Evolutionary conservation across 2,797 vertebrate genomes (phyloP), one percentile per base, ranked within the genome.

Genomic region (Pagetopsis macropterus): DNA sequence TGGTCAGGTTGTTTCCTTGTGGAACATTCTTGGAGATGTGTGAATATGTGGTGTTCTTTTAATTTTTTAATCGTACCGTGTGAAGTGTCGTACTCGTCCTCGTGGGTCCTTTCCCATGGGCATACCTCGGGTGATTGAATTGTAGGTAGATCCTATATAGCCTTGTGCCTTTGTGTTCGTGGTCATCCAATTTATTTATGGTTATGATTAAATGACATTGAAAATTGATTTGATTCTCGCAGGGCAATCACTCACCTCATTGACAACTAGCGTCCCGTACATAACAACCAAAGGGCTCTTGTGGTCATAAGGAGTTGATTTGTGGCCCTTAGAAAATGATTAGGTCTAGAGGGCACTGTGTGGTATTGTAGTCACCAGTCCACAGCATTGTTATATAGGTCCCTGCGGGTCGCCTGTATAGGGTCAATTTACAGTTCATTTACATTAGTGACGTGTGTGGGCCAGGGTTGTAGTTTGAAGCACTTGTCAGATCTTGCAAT

Each of bases 241-340:
- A 37, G 80, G 75, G 60, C 81, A 57, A 59, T 91, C 63, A 52
- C 57, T 92, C 88, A 87, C 41, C 58, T 78, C 79, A 65, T 50
- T 81, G 90, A 89, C 85, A 70, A 71, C 71, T 5, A 19, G 84
- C 85, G 60, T 87, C 67, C 76, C 82, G 82, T 86, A 78, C 76
- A 87, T 86, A 85, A 88, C 82, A 61, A 63, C 80, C 49, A 21
- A 76, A 81, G 76, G 75, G 65, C 51, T 69, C 71, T 67, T 46
- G 70, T 78, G 83, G 84, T 84, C 75, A 72, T 81, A 83, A 78
- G 82, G 66, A 75, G 65, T 75, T 88, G 90, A 93, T 93, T 91
- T 92, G 89, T 84, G 59, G 69, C 66, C 77, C 70, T 77, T 75
- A 76, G 71, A 83, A 87, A 83, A 81, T 83, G 76, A 90, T 89